Evolutionary conservation across 2,113 vertebrate genomes (phyloP).

Genomic region (Vimba vimba): DNA sequence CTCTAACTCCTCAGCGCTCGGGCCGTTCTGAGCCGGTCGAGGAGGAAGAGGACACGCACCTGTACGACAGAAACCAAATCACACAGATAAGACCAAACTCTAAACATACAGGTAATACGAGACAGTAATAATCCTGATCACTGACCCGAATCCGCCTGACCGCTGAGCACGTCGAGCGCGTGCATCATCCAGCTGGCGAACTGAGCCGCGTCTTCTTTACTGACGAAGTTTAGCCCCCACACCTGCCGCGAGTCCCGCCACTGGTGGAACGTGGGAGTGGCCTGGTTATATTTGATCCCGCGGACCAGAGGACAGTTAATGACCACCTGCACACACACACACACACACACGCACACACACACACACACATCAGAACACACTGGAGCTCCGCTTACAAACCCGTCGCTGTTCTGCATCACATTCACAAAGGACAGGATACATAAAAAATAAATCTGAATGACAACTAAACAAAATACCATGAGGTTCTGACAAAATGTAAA

Average conservation of each 20-base stretch:
- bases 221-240: slow-evolving; percentile 91
- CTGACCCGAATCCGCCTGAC: background rate
- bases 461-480: no score
- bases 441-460: no score
- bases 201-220: slow-evolving; percentile 84
- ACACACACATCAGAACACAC: background rate
- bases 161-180: slow-evolving; percentile 73
- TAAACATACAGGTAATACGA: background rate
- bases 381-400: no score
- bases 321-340: slow-evolving; percentile 79
- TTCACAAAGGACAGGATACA: no score
- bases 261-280: slow-evolving; percentile 91
- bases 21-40: slow-evolving; percentile 80
- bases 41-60: slow-evolving; percentile 53
- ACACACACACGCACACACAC: background rate
- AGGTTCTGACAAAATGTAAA: no score
- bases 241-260: slow-evolving; percentile 91
- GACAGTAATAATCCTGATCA: background rate
- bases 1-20: slow-evolving; percentile 83
- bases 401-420: no score
- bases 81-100: background rate
- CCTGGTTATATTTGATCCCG: slow-evolving; percentile 92
- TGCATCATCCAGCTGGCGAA: slow-evolving; percentile 81
- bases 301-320: slow-evolving; percentile 87
- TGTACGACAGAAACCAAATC: background rate